Base-by-base conservation (phyloP, 2,797 vertebrate species). In the Falco rusticolus region DNA sequence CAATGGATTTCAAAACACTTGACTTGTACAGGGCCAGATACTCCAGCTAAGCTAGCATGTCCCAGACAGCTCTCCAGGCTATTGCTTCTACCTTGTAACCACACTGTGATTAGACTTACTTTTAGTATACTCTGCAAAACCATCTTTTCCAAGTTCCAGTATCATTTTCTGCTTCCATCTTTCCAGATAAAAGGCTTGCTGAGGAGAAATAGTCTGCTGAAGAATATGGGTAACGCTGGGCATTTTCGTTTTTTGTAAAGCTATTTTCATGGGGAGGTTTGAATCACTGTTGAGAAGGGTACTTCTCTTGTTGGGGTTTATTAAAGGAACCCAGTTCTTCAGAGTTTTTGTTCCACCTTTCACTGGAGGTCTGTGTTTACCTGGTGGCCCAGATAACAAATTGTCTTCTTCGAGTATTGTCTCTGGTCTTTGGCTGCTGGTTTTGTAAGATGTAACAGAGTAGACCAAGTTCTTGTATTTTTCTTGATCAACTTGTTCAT, bases 171-270 rank as follows among this genome's bases (percentile, higher is more conserved):
- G 98, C 96, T 98, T 99, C 99, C 99, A 99, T 33, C 98, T 99
- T 91, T 99, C 99, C 95, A 99, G 97, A 92, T 98, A 98, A 95
- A 99, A 99, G 37, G 96, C 82, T 96, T 99, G 99, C 79, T 99
- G 98, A 0, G 97, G 94, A 24, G 99, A 98, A 91, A 99, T 98
- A 3, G 99, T 99, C 95, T 98, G 97, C 48, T 99, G 99, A 39
- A 99, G 98, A 59, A 99, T 95, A n/a, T 97, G 98, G 16, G 99
- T 99, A 84, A 99, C 99, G n/a, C 99, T 99, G 10, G 99, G 98
- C 8, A 97, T 66, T 53, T 72, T 87, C 0, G 4, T 56, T 64
- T 94, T 97, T n/a, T 97, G 98, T 24, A 99, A 97, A 24, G 41
- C 18, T 17, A 99, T 98, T 96, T 98, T 98, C 54, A 96, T 13